Evolutionary conservation across 2,888 invertebrate genomes (phyloP), one percentile per base, ranked within the genome.

Genomic region (Coenonympha arcania): DNA sequence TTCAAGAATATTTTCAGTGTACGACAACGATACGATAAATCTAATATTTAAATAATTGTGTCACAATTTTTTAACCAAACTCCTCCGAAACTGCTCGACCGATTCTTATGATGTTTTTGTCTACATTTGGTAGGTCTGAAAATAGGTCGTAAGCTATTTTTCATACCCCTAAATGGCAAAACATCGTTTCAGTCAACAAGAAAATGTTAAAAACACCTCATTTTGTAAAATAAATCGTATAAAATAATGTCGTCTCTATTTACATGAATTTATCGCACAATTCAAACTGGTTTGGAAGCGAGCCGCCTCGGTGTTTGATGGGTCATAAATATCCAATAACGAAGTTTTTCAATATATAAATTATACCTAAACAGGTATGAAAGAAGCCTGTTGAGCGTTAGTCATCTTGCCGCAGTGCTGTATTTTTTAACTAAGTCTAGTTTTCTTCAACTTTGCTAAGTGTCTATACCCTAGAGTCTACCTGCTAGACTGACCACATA

Each of bases 371-470:
- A 47, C 16, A 47, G 41, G 36, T 47, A 34, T 20, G 34, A 37
- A 37, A 46, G 26, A 49, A 40, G 54, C 41, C 41, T 40, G 40
- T 50, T 34, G 34, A 18, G 39, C 63, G 71, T 76, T 68, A 77
- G 79, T 79, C 74, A 76, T 72, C 67, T 61, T 67, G 59, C 80
- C 78, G 79, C 80, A 81, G 59, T 79, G 74, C 72, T 69, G 80
- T 58, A 60, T 64, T 69, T 71, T 64, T 3, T 45, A 47, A 50
- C 66, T 62, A 63, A 64, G 64, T 68, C 58, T 59, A 63, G 40
- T 24, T 40, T 63, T 65, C 9, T 20, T 37, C 13, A 3, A 5
- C n/a, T 13, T 64, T 64, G 48, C 45, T 8, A n/a, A 42, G 42
- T 15, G 3, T 42, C 8, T 20, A n/a, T n/a, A n/a, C n/a, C n/a